Evolutionary conservation across 2,888 invertebrate genomes (phyloP).

Genomic region (Coelinius sp.): DNA sequence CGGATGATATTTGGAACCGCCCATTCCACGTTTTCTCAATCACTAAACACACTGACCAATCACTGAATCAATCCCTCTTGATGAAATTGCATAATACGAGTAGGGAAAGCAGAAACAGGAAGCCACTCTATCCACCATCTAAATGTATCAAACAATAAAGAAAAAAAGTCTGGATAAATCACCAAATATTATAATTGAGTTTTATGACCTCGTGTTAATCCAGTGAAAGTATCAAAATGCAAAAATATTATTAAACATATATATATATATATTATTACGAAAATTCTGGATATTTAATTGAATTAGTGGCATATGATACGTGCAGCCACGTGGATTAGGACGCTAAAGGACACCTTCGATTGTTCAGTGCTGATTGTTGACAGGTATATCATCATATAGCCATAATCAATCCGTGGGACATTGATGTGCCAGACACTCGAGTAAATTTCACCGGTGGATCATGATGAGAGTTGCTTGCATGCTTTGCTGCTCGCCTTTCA

Average conservation of each 20-base stretch:
- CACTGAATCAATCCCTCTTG: conserved; percentile 17
- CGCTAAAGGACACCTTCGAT: conserved; percentile 16
- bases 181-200: background rate
- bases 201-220: background rate
- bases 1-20: conserved; percentile 11
- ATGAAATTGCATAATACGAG: conserved; percentile 24
- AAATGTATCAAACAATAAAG: too few species aligned
- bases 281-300: background rate
- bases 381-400: background rate
- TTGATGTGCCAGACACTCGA: background rate
- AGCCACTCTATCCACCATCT: too few species aligned
- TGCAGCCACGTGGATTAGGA: background rate
- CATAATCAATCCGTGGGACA: background rate
- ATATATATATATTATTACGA: background rate
- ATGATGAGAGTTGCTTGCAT: conserved; percentile 8
- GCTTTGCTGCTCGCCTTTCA: conserved; percentile 4
- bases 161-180: background rate
- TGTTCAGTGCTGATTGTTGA: conserved; percentile 5
- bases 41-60: background rate
- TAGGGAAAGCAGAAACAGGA: conserved; percentile 47
- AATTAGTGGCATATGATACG: background rate
- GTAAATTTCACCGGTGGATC: conserved; percentile 8
- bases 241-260: background rate
- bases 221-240: background rate
- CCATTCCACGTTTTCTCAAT: conserved; percentile 21